Conservation (phyloP, 2,888 invertebrate genomes). For the Cerastis rubricosa region DNA sequence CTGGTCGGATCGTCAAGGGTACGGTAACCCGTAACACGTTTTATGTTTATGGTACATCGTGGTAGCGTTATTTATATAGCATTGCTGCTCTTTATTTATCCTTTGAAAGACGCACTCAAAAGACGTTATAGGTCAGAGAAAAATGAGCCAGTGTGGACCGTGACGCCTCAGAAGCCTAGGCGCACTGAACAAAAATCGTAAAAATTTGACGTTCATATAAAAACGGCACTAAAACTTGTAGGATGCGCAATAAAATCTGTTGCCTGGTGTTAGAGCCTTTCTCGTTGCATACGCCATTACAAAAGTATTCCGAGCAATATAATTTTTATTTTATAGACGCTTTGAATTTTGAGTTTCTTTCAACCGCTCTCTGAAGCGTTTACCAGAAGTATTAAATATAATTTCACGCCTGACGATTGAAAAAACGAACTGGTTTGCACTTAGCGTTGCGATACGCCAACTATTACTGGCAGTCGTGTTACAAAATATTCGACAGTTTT, state of each 20-base stretch:
- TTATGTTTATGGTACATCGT: constrained; percentile 79
- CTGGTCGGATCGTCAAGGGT: constrained; percentile 71
- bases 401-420: constrained; percentile 60
- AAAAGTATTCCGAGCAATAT: constrained; percentile 71
- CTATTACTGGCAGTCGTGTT: constrained; percentile 24
- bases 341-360: constrained; percentile 60
- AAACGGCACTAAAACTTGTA: constrained; percentile 77
- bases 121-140: constrained; percentile 66
- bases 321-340: constrained; percentile 66
- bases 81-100: constrained; percentile 74
- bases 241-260: constrained; percentile 77
- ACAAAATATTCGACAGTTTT: constrained; percentile 58
- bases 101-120: constrained; percentile 64
- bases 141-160: constrained; percentile 57
- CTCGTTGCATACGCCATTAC: constrained; percentile 54
- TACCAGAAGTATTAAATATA: constrained; percentile 66
- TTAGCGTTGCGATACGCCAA: constrained; percentile 27
- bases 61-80: constrained; percentile 75
- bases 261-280: constrained; percentile 62
- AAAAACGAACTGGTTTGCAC: constrained; percentile 59
- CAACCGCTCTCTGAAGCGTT: constrained; percentile 61
- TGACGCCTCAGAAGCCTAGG: constrained; percentile 61
- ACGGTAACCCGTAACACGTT: constrained; percentile 77
- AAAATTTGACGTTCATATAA: constrained; percentile 74
- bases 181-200: constrained; percentile 68